These are phyloP conservation scores for Oasisia sp. DNA, from an alignment of 2,888 invertebrate genomes.

Conservation along the genomic window DNA sequence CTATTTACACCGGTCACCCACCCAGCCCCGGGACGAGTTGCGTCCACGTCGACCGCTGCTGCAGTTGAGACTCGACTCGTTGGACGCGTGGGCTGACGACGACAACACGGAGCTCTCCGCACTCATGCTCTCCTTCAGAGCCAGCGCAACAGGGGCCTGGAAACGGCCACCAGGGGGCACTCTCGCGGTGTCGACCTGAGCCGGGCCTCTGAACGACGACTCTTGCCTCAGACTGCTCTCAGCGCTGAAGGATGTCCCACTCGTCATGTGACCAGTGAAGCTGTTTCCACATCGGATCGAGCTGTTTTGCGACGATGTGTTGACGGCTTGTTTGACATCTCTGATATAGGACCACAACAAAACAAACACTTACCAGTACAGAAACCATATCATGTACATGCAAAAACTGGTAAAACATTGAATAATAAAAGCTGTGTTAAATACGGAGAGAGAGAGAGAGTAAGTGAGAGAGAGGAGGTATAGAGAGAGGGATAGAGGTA, in stretches of 20 bases:
- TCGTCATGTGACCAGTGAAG: neutral
- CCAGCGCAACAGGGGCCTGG: no score
- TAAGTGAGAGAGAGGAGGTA: no score
- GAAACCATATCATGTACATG: no score
- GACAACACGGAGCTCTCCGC: neutral
- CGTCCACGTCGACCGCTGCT: conserved; percentile 17
- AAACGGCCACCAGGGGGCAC: neutral
- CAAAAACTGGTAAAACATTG: no score
- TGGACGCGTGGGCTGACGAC: neutral
- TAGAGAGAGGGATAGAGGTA: no score
- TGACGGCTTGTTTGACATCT: neutral
- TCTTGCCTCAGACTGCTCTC: neutral
- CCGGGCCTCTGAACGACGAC: neutral
- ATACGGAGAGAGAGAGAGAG: no score
- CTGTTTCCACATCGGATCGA: neutral
- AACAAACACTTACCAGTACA: no score
- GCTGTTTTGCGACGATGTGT: neutral
- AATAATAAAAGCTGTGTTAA: no score
- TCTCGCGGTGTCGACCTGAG: neutral
- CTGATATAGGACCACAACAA: neutral
- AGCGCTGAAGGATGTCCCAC: neutral
- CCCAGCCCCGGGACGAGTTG: neutral
- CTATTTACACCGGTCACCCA: neutral
- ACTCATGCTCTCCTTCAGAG: neutral
- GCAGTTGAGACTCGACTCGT: conserved; percentile 21